Evolutionary conservation across 2,797 vertebrate species (phyloP), one percentile per base, ranked within the genome.

Genomic region (Buphagus erythrorhynchus): DNA sequence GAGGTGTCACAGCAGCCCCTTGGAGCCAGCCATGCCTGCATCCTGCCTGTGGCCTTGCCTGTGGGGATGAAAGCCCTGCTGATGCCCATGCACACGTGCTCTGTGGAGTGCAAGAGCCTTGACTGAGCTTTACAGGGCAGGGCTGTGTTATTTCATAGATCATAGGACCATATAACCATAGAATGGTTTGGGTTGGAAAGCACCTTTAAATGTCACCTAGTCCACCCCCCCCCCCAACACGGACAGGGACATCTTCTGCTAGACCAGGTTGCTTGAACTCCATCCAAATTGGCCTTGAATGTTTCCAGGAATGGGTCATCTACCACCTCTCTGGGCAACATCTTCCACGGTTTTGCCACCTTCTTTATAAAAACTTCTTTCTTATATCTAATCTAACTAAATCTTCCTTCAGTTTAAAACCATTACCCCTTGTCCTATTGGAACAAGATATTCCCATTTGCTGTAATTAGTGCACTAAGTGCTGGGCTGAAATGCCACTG

Each of bases 11-110:
- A 88, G 42, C 0, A 2, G 20, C 36, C 24, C 24, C 48, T 26
- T 2, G 4, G 36, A 57, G 42, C 48, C 74, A 62, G 24, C 17
- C 61, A 51, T 42, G 22, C 77, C 40, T 68, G 54, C 26, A 26
- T 7, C 35, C 48, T 46, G 69, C 16, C 49, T 69, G 16, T 16
- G 31, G 25, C 11, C 24, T 17, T 80, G 21, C 14, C 46, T 81
- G 35, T 0, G 1, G 13, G 10, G 11, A 14, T 46, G 38, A 21
- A 58, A 54, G 22, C 38, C 19, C 40, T 7, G 6, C 24, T 28
- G 33, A 2, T 42, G 54, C 19, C 28, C 49, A 16, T 10, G 35
- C 36, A 46, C 16, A 6, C 0, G 0, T 55, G 17, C 28, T 80
- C 3, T 62, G 36, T 68, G 48, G 51, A 49, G 58, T 10, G 28